Evolutionary conservation across 2,888 invertebrate genomes (phyloP), one percentile per base, ranked within the genome.

Genomic region (Ormyrus thymus): DNA sequence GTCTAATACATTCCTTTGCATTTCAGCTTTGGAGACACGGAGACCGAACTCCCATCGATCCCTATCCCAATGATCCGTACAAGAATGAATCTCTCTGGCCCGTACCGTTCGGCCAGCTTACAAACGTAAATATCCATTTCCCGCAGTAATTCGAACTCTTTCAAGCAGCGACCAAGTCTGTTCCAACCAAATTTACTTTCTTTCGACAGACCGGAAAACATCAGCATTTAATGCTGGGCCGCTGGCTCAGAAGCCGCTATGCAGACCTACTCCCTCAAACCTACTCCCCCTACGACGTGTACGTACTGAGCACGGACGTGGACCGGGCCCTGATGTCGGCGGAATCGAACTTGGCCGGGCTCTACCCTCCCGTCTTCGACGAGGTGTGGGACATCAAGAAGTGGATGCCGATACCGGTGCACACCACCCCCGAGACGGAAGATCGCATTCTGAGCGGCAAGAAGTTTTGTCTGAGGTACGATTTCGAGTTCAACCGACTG

Each of bases 301-400:
- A 92, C 84, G 90, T 95, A 0, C 91, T 92, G 71, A 95, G 97
- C 62, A 97, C 97, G 0, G 96, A 97, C 90, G 94, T 95, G 13
- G 97, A 98, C 90, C 93, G 98, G 46, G 97, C 98, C 0, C 90
- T 98, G 9, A 97, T 97, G 95, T 97, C 97, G 77, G 97, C 96
- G 0, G 92, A 94, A 86, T 92, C 94, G 0, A 94, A 96, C 88
- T 91, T 97, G 81, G 96, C 97, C 71, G 96, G 96, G 0, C 87
- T 96, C 70, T 96, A 93, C 88, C 94, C 95, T 6, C 95, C 95
- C 0, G 83, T 84, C 5, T 91, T 90, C 0, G 89, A 90, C 2
- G 91, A 94, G 83, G 81, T 92, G 0, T 96, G 95, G 95, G 91
- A 94, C 83, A 85, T 91, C 13, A 87, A 95, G 6, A 85, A 89